These are phyloP conservation scores for Semicossyphus pulcher DNA, from an alignment of 2,113 vertebrate genomes.

Conservation along the genomic window DNA sequence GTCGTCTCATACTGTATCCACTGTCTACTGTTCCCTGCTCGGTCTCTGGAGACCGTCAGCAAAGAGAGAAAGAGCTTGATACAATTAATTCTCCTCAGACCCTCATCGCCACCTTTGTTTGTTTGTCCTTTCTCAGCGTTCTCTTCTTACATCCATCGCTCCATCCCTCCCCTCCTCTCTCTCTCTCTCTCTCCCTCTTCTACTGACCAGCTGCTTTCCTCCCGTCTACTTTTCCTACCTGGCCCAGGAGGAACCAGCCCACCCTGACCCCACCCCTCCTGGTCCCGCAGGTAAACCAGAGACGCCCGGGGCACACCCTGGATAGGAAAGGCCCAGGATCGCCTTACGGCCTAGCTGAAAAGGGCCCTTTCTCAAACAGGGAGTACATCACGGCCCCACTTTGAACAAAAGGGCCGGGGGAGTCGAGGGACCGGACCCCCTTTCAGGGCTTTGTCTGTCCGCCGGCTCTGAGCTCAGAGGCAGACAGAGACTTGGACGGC, in stretches of 20 bases:
- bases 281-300: conserved; percentile 83
- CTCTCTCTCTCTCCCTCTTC: conserved; percentile 5
- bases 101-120: conserved; percentile 81
- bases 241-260: conserved; percentile 17
- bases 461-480: conserved; percentile 28
- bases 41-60: conserved; percentile 50
- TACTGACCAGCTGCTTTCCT: conserved; percentile 72
- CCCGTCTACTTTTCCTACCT: conserved; percentile 27
- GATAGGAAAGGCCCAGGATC: conserved; percentile 79
- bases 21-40: conserved; percentile 37
- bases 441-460: conserved; percentile 69
- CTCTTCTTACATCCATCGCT: conserved; percentile 79
- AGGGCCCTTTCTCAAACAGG: conserved; percentile 72
- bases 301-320: conserved; percentile 76
- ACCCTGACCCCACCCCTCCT: conserved; percentile 25
- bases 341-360: conserved; percentile 81
- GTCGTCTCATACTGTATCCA: conserved; percentile 11
- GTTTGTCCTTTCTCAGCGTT: conserved; percentile 82
- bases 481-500: conserved; percentile 46
- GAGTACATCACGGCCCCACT: conserved; percentile 58
- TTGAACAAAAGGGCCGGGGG: conserved; percentile 68
- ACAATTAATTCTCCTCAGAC: conserved; percentile 77
- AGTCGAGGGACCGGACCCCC: conserved; percentile 72
- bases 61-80: conserved; percentile 51
- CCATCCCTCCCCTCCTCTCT: conserved; percentile 24